phyloP scores from a whole-genome alignment of 2,113 vertebrate species.

The Hippopotamus amphibius region DNA sequence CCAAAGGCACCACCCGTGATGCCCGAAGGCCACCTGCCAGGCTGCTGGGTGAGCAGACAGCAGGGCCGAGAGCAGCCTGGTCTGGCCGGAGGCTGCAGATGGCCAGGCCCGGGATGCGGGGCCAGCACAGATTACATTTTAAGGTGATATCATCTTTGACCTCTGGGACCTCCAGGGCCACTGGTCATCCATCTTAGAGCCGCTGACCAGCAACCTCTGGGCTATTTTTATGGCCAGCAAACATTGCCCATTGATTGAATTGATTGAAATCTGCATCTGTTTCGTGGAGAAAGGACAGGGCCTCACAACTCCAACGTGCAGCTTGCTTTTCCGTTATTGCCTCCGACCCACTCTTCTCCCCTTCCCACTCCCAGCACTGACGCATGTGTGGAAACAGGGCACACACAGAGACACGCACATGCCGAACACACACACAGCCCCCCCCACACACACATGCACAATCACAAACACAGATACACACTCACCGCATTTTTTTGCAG shows the following conservation, averaged over 20 bases:
- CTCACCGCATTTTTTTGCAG: background rate
- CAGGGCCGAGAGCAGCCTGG: background rate
- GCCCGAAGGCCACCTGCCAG: background rate
- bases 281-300: constrained; percentile 4
- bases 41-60: constrained; percentile 6
- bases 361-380: background rate
- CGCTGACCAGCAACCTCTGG: constrained; percentile 80
- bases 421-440: background rate
- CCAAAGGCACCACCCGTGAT: background rate
- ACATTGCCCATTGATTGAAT: constrained; percentile 88
- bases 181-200: constrained; percentile 86
- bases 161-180: constrained; percentile 79
- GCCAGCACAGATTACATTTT: constrained; percentile 83
- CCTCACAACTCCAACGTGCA: background rate
- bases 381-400: background rate
- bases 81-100: background rate
- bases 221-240: constrained; percentile 84
- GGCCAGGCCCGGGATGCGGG: background rate
- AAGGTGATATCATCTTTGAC: constrained; percentile 88
- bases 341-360: background rate
- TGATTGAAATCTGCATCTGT: constrained; percentile 84
- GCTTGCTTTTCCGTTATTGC: background rate
- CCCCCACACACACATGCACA: rapidly evolving
- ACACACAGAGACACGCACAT: background rate
- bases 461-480: background rate